These are phyloP conservation scores for Myrmecobius fasciatus DNA, from an alignment of 2,113 vertebrate species.

Conservation along the genomic window DNA sequence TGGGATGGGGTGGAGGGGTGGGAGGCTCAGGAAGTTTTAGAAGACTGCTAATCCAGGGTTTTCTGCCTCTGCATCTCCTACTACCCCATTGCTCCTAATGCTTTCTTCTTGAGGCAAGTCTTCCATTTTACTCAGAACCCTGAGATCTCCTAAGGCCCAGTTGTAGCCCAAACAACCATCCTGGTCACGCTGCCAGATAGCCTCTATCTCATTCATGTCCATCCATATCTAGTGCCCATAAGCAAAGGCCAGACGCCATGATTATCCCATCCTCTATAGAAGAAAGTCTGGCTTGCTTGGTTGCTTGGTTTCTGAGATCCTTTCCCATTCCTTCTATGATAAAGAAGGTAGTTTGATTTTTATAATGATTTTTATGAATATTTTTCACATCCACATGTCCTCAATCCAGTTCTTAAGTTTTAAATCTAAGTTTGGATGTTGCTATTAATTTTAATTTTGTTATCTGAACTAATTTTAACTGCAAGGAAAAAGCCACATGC, in stretches of 20 bases:
- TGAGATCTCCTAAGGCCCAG: too few relatives aligned
- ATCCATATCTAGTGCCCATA: background rate
- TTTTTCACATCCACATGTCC: background rate
- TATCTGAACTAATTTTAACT: background rate
- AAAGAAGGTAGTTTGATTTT: background rate
- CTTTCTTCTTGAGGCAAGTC: too few relatives aligned
- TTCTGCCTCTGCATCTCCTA: too few relatives aligned
- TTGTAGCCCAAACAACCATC: background rate
- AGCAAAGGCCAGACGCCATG: background rate
- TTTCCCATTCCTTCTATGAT: background rate
- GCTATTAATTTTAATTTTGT: background rate
- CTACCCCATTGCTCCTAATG: too few relatives aligned
- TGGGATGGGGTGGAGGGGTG: too few relatives aligned
- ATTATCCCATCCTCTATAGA: background rate
- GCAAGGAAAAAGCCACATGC: background rate
- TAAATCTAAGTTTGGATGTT: background rate
- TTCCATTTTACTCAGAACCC: too few relatives aligned
- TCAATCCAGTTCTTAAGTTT: background rate
- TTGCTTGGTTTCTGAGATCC: too few relatives aligned
- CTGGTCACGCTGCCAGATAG: background rate
- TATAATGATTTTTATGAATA: too few relatives aligned
- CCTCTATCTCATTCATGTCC: too few relatives aligned
- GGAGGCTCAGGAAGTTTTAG: too few relatives aligned
- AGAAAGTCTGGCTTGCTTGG: background rate
- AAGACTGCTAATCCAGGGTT: too few relatives aligned